Conservation (phyloP, 2,797 vertebrate species). For the Enteromius trimaculatus region DNA sequence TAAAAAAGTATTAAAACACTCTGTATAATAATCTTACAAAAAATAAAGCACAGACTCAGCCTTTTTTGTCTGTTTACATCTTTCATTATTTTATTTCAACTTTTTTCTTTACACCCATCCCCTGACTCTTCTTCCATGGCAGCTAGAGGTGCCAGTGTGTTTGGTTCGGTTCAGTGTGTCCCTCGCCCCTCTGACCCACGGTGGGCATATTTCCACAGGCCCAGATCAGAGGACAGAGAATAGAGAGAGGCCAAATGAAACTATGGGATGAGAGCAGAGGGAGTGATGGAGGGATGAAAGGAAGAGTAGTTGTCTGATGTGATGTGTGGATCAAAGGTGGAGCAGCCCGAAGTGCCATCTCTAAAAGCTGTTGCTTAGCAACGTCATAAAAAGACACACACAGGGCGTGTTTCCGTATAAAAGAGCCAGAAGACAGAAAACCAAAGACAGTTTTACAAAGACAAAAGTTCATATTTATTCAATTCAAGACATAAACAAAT, state of each 20-base stretch:
- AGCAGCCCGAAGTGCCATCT: constrained; percentile 42
- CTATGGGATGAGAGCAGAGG: constrained; percentile 18
- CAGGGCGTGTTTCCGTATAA: background rate
- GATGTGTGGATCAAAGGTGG: constrained; percentile 51
- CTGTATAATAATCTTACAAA: background rate
- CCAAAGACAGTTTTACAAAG: constrained; percentile 23
- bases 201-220: constrained; percentile 22
- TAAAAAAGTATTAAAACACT: background rate
- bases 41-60: too few species aligned
- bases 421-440: background rate
- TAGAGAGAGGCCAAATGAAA: constrained; percentile 4
- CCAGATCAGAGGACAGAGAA: constrained; percentile 21
- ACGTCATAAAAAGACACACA: constrained; percentile 20
- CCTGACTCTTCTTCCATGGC: background rate
- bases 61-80: too few species aligned
- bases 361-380: constrained; percentile 44
- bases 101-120: background rate
- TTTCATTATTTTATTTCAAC: background rate
- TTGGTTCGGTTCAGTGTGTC: background rate
- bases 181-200: background rate
- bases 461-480: constrained; percentile 33
- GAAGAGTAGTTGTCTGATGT: constrained; percentile 30
- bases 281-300: constrained; percentile 31
- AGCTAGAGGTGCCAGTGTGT: background rate
- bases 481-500: background rate